Conservation (phyloP, 2,797 vertebrate genomes). For the Gila robusta region DNA sequence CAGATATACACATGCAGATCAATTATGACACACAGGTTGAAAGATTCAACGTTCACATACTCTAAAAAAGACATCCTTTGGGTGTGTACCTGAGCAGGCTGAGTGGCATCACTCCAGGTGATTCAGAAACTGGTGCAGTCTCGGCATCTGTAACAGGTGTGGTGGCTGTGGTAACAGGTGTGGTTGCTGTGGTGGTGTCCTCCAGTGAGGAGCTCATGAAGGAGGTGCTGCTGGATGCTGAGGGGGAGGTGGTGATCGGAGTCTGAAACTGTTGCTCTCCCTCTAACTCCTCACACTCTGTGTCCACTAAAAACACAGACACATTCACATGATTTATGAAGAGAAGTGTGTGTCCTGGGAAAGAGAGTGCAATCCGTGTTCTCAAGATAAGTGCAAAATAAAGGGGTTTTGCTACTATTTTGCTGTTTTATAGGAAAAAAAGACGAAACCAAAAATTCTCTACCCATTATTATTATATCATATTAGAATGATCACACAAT, state of each 20-base stretch:
- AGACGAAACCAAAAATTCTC: not conserved
- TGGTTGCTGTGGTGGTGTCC: slow-evolving; percentile 97
- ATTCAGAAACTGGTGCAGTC: slow-evolving; percentile 93
- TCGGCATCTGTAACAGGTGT: slow-evolving; percentile 97
- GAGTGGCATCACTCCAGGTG: slow-evolving; percentile 96
- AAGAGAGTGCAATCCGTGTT: not conserved
- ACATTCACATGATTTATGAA: not conserved
- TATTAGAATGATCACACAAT: not conserved
- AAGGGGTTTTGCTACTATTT: not conserved
- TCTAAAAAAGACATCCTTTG: not conserved
- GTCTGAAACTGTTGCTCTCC: slow-evolving; percentile 91
- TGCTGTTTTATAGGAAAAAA: not conserved
- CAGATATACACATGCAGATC: slow-evolving; percentile 48
- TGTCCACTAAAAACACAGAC: slow-evolving; percentile 78
- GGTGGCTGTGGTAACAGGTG: slow-evolving; percentile 91
- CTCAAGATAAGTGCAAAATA: not conserved
- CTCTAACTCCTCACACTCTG: slow-evolving; percentile 88
- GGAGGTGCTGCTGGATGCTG: slow-evolving; percentile 97
- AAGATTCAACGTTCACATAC: slow-evolving; percentile 28
- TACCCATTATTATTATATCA: not conserved
- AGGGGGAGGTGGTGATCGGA: slow-evolving; percentile 96
- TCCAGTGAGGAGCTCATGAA: slow-evolving; percentile 99
- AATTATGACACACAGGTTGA: not conserved
- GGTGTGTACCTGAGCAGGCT: slow-evolving; percentile 90
- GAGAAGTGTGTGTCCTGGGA: not conserved